Percentiles rank a stretch among this genome's conserved stretches.
phyloP scores from a whole-genome alignment of 2,888 invertebrate genomes.

The Hymenopus coronatus region DNA sequence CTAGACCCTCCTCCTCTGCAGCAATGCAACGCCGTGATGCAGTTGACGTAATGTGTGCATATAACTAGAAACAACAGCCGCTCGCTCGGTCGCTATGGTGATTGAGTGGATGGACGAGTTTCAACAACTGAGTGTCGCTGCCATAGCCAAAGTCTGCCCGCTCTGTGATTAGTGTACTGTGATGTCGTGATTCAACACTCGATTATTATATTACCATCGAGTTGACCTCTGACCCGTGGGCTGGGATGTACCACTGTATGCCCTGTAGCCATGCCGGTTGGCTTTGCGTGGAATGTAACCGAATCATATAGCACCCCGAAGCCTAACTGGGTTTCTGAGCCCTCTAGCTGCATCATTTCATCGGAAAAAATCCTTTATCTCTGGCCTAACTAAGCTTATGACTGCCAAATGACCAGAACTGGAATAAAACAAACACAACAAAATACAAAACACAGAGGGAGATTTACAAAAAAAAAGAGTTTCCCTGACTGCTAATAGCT shows the following conservation, averaged over 20 bases:
- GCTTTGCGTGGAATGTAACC: background rate
- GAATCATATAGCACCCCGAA: background rate
- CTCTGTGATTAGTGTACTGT: conserved; percentile 13
- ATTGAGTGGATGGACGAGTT: conserved; percentile 20
- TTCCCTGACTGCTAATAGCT: background rate
- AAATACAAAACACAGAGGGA: background rate
- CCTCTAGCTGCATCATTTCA: background rate
- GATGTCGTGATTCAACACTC: conserved; percentile 12
- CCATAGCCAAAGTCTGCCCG: background rate
- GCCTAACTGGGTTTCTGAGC: background rate
- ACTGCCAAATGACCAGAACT: background rate
- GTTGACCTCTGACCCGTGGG: conserved; percentile 14
- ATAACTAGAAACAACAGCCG: conserved; percentile 19
- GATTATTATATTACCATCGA: conserved; percentile 16
- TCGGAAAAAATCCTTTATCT: background rate
- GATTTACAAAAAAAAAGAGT: background rate
- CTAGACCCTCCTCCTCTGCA: background rate
- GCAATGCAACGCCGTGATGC: conserved; percentile 2
- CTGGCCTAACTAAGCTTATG: background rate
- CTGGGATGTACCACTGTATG: background rate
- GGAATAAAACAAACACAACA: background rate
- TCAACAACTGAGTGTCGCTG: conserved; percentile 8
- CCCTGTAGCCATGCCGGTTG: background rate
- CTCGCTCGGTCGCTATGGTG: conserved; percentile 8
- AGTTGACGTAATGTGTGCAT: conserved; percentile 15